Base-by-base conservation (phyloP, 2,888 invertebrate species). In the Hedychridium roseum region DNA sequence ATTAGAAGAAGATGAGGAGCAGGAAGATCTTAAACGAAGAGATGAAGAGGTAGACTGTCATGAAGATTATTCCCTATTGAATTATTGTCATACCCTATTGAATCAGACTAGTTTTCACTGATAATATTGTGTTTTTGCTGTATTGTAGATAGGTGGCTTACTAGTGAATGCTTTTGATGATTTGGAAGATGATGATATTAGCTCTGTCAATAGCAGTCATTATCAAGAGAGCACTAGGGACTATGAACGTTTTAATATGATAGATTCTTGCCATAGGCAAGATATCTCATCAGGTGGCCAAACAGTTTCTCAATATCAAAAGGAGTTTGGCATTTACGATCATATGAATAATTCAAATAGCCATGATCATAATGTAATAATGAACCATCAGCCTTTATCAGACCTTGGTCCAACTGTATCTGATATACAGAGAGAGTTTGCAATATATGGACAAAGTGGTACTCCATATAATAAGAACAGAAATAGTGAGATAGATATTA, bases 151-250 rank as follows among this genome's bases (percentile, higher is more conserved):
- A 23, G 81, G 86, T 59, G 82, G 86, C 67, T 80, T 88, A 51
- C 74, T 90, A 43, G 83, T 82, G 52, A 85, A 85, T 72, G 88
- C 85, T n/a, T 86, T 90, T 68, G 86, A 87, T 60, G 88, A 89
- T 68, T 81, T 89, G 30, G 80, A 82, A 46, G 86, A 87, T 49
- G 88, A 88, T 54, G 85, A 81, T 27, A 84, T 83, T 48, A 84
- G 86, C 46, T 86, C 86, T 9, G 82, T 85, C 32, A 82, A 86
- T 70, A 82, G 84, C 64, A 76, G 73, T 57, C 68, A 64, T 49
- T 65, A 64, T 50, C 67, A 68, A 9, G 66, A 73, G 14, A 68
- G 64, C 11, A 62, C 66, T 11, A 63, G 61, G 37, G 66, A 57
- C 17, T 61, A 51, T 18, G 70, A 73, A 30, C 53, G 27, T 42